phyloP scores from a whole-genome alignment of 2,113 vertebrate species.

The Condylura cristata region DNA sequence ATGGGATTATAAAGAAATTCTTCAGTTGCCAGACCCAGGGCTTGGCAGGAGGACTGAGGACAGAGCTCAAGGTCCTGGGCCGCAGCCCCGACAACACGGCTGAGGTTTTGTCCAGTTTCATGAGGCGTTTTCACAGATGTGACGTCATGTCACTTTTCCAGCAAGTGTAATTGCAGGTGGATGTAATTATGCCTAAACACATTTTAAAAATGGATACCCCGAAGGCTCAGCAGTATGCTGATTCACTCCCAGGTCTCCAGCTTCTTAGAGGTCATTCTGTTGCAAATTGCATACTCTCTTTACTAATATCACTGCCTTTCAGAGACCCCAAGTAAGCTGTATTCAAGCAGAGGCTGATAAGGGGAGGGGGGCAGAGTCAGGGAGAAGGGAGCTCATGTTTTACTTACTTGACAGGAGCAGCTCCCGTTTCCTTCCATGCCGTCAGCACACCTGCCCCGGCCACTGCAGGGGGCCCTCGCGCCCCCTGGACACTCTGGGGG shows the following conservation, averaged over 20 bases:
- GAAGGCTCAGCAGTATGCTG: background rate
- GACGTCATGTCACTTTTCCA: background rate
- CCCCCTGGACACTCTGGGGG: constrained; percentile 91
- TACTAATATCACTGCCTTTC: background rate
- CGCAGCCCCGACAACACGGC: background rate
- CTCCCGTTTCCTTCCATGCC: constrained; percentile 91
- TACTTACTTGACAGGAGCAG: constrained; percentile 90
- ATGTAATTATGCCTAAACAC: background rate
- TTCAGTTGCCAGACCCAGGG: background rate
- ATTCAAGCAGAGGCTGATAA: background rate
- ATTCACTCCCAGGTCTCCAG: background rate
- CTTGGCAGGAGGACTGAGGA: background rate
- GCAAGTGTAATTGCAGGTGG: background rate
- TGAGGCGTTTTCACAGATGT: background rate
- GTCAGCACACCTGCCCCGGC: constrained; percentile 89
- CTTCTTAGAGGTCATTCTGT: background rate
- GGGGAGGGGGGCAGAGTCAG: background rate
- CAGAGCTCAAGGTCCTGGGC: background rate
- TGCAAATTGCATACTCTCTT: background rate
- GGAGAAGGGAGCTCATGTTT: background rate
- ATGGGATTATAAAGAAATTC: background rate
- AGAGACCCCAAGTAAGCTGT: background rate
- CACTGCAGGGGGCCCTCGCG: constrained; percentile 85
- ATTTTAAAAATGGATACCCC: background rate
- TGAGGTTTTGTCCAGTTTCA: background rate